These are phyloP conservation scores for Artemia sinica DNA, from an alignment of 2,888 invertebrate genomes.

Conservation along the genomic window DNA sequence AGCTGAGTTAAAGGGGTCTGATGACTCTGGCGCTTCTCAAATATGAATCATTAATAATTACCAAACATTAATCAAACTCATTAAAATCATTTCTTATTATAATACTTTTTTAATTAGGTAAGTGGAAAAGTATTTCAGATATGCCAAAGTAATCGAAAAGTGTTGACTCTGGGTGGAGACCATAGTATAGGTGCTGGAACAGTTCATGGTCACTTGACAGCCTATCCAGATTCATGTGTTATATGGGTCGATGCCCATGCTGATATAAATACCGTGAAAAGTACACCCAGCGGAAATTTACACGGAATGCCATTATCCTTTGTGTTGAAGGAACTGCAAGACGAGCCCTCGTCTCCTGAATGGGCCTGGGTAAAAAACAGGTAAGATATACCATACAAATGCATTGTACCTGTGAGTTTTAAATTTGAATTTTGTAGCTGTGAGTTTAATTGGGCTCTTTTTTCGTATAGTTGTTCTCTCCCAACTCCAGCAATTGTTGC, in stretches of 20 bases:
- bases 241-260: constrained; percentile 85
- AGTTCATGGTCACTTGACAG: constrained; percentile 54
- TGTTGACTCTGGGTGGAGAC: constrained; percentile 69
- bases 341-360: constrained; percentile 56
- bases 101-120: neutral
- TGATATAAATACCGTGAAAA: constrained; percentile 73
- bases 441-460: too few species aligned
- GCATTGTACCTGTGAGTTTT: too few species aligned
- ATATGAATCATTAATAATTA: too few species aligned
- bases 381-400: constrained; percentile 33
- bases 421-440: too few species aligned
- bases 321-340: constrained; percentile 50
- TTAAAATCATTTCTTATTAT: too few species aligned
- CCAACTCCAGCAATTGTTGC: too few species aligned
- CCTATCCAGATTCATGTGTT: constrained; percentile 48
- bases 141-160: neutral
- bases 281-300: constrained; percentile 59
- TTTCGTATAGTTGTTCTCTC: too few species aligned
- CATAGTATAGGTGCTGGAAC: constrained; percentile 72
- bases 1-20: too few species aligned
- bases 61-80: too few species aligned
- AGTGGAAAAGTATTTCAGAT: neutral
- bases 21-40: too few species aligned
- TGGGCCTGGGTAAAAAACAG: constrained; percentile 63
- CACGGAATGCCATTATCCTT: constrained; percentile 64